Base-by-base conservation (phyloP, 2,113 vertebrate genomes). In the Eurystomus gularis region DNA sequence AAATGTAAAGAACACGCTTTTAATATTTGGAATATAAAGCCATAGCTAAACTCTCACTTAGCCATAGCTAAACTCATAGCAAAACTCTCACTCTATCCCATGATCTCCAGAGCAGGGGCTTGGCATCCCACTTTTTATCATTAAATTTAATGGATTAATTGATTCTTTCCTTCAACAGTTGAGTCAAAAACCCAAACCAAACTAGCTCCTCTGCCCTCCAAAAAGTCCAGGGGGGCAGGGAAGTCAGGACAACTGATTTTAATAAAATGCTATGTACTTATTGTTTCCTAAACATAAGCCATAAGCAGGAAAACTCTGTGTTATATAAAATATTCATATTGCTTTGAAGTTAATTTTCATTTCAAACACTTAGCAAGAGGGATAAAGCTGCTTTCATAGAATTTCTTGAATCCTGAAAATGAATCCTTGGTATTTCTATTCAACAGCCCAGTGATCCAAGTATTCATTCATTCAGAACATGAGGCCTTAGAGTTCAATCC, bases 181-280 rank as follows among this genome's bases (percentile, higher is more conserved):
- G 24, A 58, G 14, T 46, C 17, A 88, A 85, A 87, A 73, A 2
- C 3, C 11, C 13, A 69, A 76, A 51, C 3, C 8, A 64, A 68
- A 40, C 21, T 64, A 37, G 7, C 0, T 3, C 8, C 2, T 25
- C 2, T 2, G 8, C 39, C 11, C 17, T 3, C 1, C 6, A n/a
- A 37, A 68, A 46, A 29, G 42, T 20, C 18, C 8, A 55, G 26
- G 2, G 1, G 2, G 7, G 2, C 7, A 44, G 11, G 21, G n/a
- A 48, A 64, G 6, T 26, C 1, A 5, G 21, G 11, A 71, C 19
- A 87, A 62, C 24, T 10, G 40, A 29, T 49, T 81, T 73, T 58
- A 58, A 49, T n/a, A 25, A 66, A 81, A 62, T 37, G 4, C 3
- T 40, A 10, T 25, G 4, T 28, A 29, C 40, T 44, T 35, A 21